A percentile compares a stretch with the other conserved stretches of the same genome.
phyloP scores from a whole-genome alignment of 2,797 vertebrate genomes.

The Hydrolagus colliei region DNA sequence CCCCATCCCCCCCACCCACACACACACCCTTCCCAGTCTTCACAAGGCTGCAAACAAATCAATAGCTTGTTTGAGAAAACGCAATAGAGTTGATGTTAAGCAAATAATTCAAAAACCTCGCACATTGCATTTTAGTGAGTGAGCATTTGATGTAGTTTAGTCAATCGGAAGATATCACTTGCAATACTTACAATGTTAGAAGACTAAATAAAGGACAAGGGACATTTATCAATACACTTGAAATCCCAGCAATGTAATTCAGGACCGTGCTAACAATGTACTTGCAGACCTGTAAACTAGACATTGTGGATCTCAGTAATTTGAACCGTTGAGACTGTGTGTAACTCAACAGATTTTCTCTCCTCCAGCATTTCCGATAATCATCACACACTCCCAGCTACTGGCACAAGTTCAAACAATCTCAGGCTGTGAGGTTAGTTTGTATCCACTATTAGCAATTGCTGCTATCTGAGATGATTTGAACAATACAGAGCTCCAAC shows the following conservation, averaged over 20 bases:
- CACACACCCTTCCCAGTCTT: background rate
- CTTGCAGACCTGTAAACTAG: background rate
- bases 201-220: background rate
- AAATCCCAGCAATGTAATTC: background rate
- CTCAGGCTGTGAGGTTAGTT: slow-evolving; percentile 1
- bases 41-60: background rate
- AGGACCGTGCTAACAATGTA: background rate
- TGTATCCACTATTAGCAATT: background rate
- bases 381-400: background rate
- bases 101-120: background rate
- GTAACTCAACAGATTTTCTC: slow-evolving; percentile 15
- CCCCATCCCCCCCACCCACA: too few relatives aligned
- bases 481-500: background rate
- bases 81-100: too few relatives aligned
- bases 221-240: background rate
- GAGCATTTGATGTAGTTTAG: background rate
- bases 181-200: background rate
- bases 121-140: background rate
- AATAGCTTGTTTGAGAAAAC: background rate
- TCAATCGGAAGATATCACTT: background rate
- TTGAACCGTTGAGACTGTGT: too few relatives aligned
- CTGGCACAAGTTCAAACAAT: slow-evolving; percentile 24
- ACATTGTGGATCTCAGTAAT: background rate
- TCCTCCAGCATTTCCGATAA: slow-evolving; percentile 22
- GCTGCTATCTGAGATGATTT: background rate